Base-by-base conservation (phyloP, 2,113 vertebrate genomes). In the Plestiodon gilberti region DNA sequence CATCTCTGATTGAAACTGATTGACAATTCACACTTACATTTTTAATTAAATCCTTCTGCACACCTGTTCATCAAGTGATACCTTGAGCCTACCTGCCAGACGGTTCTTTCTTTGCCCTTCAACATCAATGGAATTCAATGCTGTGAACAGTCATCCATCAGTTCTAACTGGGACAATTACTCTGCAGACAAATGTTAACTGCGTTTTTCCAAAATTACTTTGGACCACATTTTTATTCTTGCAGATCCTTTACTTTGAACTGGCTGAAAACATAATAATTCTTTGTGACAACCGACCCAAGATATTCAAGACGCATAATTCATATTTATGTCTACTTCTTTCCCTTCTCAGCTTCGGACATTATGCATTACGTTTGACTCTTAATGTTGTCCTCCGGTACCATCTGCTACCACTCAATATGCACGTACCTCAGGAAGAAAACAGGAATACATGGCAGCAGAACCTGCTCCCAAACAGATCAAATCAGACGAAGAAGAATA, bases 401-500 rank as follows among this genome's bases (percentile, higher is more conserved):
- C 62, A 78, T 0, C 83, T 33, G 75, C 0, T 2, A 30, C 70
- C 81, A 22, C 1, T 57, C 59, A 87, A 48, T 0, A 3, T 82
- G 88, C 48, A 61, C 20, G 35, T 78, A 1, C 83, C 70, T 85
- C 55, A 89, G 2, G 22, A 35, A 82, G 90, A 82, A 82, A 30
- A 38, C 7, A 74, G 13, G 23, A 76, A 0, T 67, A 67, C 55
- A 78, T 79, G 33, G 17, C 70, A 52, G 61, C 48, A 83, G 14
- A 13, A 6, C 7, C 25, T 74, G 59, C 35, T 40, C n/a, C 88
- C 25, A 33, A 86, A 62, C 35, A 76, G 0, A 6, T 8, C 71
- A 90, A 81, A 89, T 74, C 83, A 25, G 86, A 86, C n/a, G 52
- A 0, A 57, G 52, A 0, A 57, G 0, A 91, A 84, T 81, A 90